phyloP scores from a whole-genome alignment of 2,113 vertebrate species.

The Pionites leucogaster region DNA sequence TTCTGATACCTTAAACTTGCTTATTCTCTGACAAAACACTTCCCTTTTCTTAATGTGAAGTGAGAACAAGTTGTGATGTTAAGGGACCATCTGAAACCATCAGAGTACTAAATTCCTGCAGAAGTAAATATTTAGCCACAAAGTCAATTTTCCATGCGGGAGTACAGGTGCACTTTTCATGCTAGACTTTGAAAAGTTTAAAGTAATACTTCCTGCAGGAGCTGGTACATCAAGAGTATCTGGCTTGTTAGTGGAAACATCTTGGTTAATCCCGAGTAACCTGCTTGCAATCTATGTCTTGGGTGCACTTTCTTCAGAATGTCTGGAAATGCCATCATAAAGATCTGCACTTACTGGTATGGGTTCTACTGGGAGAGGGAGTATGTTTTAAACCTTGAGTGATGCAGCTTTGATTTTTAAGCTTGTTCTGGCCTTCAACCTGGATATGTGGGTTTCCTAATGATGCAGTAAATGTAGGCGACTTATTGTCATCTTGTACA shows the following conservation, averaged over 20 bases:
- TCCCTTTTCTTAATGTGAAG: background rate
- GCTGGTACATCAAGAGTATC: background rate
- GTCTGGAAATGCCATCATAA: background rate
- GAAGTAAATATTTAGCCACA: background rate
- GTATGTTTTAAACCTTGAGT: background rate
- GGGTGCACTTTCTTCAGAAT: background rate
- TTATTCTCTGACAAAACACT: background rate
- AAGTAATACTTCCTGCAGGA: background rate
- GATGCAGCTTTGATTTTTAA: background rate
- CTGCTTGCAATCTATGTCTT: background rate
- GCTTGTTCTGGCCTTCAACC: background rate
- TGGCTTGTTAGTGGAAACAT: background rate
- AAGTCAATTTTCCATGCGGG: background rate
- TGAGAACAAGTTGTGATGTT: background rate
- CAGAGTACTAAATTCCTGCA: background rate
- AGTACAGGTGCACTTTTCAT: background rate
- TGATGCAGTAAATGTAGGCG: background rate
- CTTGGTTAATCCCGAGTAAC: background rate
- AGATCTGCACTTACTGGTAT: background rate
- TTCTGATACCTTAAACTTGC: background rate
- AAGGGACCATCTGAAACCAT: background rate
- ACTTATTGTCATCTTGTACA: background rate
- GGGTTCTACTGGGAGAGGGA: background rate
- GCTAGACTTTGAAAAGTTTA: background rate
- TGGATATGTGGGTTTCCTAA: background rate